Base-by-base conservation (phyloP, 2,888 invertebrate species). In the Scelioninae gen. 1 region DNA sequence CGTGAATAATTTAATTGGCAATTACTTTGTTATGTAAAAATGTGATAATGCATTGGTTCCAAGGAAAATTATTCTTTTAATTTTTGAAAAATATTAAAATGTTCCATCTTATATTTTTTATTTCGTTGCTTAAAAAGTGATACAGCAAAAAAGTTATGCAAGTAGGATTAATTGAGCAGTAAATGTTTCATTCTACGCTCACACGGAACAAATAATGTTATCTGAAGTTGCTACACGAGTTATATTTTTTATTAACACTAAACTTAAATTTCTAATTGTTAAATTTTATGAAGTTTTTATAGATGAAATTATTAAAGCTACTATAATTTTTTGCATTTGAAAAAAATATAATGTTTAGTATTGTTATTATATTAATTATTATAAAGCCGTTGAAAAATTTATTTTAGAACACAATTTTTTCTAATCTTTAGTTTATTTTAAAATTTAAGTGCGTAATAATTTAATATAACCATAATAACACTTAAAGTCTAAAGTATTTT, bases 101-200 rank as follows among this genome's bases (percentile, higher is more conserved):
- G 23, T 4, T 4, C 23, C 23, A 2, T 23, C 4, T 23, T 23
- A 43, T 43, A 1, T 11, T 43, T 43, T 11, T 43, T 43, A 43
- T 5, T 49, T 23, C 10, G 23, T 29, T 49, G 5, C 23, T 23
- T 49, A 31, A 55, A 32, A 55, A 13, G 8, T 55, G 32, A 32
- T 55, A 5, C 13, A 55, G 13, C 53, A n/a, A 11, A 32, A 55
- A 55, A 32, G 53, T 55, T 32, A 55, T 55, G 32, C 32, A 55
- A 13, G 31, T 13, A 32, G 16, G 32, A 55, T 55, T 55, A 55
- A 55, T 55, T 55, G n/a, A 32, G 53, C 53, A 32, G n/a, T 55
- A 32, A 55, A 55, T 32, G 2, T 23, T 55, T 32, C 31, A n/a
- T 55, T 53, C n/a, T 53, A 55, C 13, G 7, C 53, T 55, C 32